Percentiles rank a stretch among this genome's conserved stretches.
phyloP scores from a whole-genome alignment of 2,113 vertebrate species.

The Ia io region DNA sequence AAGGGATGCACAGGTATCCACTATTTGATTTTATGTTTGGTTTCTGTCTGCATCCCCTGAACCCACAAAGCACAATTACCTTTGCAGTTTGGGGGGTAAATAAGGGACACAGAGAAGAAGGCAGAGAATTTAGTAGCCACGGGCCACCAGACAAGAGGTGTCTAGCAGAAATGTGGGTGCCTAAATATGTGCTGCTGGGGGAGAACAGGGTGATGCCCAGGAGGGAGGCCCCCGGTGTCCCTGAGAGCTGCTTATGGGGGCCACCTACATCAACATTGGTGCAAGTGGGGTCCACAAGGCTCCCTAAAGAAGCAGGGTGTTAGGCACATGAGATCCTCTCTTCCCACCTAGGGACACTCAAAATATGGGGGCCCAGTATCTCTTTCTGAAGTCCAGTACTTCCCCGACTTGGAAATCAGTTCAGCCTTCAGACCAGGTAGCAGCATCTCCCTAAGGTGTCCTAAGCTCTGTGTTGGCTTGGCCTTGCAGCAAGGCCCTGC shows the following conservation, averaged over 20 bases:
- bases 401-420: background rate
- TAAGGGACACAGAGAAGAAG: background rate
- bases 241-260: background rate
- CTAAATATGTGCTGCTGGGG: background rate
- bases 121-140: background rate
- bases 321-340: background rate
- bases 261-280: background rate
- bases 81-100: background rate
- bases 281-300: background rate
- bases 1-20: background rate
- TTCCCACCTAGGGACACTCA: background rate
- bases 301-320: background rate
- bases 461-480: background rate
- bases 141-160: background rate
- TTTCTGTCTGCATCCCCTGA: background rate
- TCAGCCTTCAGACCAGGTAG: background rate
- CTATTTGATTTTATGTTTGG: background rate
- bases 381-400: background rate
- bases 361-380: background rate
- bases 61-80: background rate
- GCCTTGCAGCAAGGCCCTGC: background rate
- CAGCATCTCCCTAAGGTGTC: background rate
- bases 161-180: background rate
- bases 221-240: background rate
- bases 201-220: background rate